Evolutionary conservation across 2,797 vertebrate genomes (phyloP).

Genomic region (Sternarchorhynchus goeldii): DNA sequence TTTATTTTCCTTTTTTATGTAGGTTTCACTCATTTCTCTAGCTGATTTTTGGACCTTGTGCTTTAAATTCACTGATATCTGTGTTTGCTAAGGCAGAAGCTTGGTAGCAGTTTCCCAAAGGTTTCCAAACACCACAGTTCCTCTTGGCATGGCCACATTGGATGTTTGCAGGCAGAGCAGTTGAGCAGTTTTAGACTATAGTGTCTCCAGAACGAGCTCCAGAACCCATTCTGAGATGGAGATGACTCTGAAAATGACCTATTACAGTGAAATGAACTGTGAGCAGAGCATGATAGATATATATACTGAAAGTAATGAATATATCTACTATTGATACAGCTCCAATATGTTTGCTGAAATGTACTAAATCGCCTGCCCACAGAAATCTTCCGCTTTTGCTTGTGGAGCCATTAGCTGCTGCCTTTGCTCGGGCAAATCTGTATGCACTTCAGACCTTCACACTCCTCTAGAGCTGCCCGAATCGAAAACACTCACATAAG

Average conservation of each 20-base stretch:
- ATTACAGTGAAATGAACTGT: constrained; percentile 39
- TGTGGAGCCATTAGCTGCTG: constrained; percentile 6
- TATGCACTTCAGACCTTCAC: not conserved
- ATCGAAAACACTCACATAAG: not conserved
- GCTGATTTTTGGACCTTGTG: not conserved
- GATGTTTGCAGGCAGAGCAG: constrained; percentile 1
- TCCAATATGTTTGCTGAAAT: constrained; percentile 28
- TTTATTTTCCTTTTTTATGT: not conserved
- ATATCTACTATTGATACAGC: constrained; percentile 27
- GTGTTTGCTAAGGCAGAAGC: not conserved
- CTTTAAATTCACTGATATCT: not conserved
- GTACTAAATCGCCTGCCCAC: constrained; percentile 13
- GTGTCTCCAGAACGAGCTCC: constrained; percentile 4
- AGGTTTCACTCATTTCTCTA: not conserved
- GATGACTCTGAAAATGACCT: constrained; percentile 30
- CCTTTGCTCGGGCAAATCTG: not conserved
- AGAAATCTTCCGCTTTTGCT: not conserved
- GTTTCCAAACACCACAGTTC: not conserved
- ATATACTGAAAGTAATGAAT: constrained; percentile 35
- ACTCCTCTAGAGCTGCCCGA: not conserved
- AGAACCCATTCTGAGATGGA: constrained; percentile 1
- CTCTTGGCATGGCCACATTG: not conserved
- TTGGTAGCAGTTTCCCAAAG: not conserved
- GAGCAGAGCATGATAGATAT: constrained; percentile 18
- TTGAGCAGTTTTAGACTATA: constrained; percentile 12